Evolutionary conservation across 2,113 vertebrate genomes (phyloP).

Genomic region (Forbesichthys agassizii): DNA sequence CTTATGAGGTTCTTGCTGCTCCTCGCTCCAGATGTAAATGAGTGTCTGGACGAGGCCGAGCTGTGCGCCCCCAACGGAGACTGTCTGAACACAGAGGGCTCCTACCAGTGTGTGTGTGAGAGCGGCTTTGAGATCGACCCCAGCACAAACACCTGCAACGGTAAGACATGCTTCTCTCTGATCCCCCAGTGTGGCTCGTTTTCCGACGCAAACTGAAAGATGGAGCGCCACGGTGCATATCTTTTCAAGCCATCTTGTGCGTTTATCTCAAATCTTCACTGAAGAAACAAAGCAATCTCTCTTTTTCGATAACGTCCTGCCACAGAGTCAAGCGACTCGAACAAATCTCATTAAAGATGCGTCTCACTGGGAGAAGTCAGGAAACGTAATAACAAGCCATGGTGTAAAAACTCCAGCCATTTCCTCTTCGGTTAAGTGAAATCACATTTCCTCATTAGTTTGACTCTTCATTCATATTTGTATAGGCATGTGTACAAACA

Average conservation of each 20-base stretch:
- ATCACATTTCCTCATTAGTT: too few species aligned
- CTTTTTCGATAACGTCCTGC: too few species aligned
- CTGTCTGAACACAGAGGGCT: conserved; percentile 90
- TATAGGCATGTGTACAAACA: too few species aligned
- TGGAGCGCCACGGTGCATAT: not conserved
- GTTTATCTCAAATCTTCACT: too few species aligned
- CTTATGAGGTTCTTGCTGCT: conserved; percentile 2
- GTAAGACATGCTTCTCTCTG: conserved; percentile 67
- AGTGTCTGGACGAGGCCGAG: conserved; percentile 82
- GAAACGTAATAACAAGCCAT: not conserved
- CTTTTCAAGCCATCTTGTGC: not conserved
- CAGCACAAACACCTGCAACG: conserved; percentile 82
- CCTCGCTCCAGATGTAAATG: conserved; percentile 84
- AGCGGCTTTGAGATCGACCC: conserved; percentile 82
- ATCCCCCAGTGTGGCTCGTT: not conserved
- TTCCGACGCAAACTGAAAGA: conserved; percentile 11
- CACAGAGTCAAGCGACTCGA: not conserved
- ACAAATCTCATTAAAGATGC: too few species aligned
- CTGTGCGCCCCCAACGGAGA: conserved; percentile 83
- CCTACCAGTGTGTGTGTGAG: conserved; percentile 87
- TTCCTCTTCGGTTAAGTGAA: too few species aligned
- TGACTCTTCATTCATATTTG: too few species aligned
- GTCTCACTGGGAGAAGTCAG: too few species aligned
- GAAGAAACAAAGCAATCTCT: conserved; percentile 51
- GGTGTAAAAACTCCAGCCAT: not conserved